Evolutionary conservation across 2,888 invertebrate species (phyloP).

Genomic region (Agrenia bidenticulata): DNA sequence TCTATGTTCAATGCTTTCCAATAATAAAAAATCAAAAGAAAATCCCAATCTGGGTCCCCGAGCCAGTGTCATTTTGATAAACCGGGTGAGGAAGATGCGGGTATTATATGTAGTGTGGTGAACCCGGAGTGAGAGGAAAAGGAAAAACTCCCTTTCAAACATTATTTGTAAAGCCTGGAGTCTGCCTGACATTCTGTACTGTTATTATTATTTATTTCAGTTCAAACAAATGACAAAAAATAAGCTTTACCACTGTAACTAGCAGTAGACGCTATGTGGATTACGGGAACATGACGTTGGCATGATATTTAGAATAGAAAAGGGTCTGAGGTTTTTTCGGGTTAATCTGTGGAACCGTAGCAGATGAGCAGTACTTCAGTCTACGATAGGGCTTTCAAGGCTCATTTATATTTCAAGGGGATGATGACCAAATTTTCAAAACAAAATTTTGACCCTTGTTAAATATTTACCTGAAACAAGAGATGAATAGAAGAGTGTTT

Average conservation of each 20-base stretch:
- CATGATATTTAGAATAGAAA: background rate
- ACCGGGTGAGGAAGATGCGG: constrained; percentile 6
- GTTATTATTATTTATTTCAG: constrained; percentile 1
- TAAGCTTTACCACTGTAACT: background rate
- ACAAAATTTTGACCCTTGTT: constrained; percentile 13
- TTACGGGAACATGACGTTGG: constrained; percentile 4
- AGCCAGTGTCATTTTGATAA: background rate
- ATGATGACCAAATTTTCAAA: constrained; percentile 13
- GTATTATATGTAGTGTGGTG: constrained; percentile 1
- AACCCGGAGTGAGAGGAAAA: background rate
- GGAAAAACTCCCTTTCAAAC: background rate
- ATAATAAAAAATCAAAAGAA: too few species aligned
- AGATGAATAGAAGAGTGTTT: constrained; percentile 6
- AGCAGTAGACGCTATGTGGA: background rate
- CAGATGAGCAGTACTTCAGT: constrained; percentile 20
- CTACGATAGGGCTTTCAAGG: background rate
- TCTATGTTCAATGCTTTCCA: too few species aligned
- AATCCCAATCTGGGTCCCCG: too few species aligned
- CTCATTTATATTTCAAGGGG: constrained; percentile 5
- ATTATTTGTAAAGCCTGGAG: background rate
- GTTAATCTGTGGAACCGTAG: constrained; percentile 18
- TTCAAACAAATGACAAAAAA: constrained; percentile 16
- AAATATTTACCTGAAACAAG: constrained; percentile 16
- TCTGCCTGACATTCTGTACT: background rate
- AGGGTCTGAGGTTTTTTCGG: constrained; percentile 14